A percentile compares a stretch with the other conserved stretches of the same genome.
Conservation (phyloP, 2,113 vertebrate genomes). For the Ceyx cyanopectus region DNA sequence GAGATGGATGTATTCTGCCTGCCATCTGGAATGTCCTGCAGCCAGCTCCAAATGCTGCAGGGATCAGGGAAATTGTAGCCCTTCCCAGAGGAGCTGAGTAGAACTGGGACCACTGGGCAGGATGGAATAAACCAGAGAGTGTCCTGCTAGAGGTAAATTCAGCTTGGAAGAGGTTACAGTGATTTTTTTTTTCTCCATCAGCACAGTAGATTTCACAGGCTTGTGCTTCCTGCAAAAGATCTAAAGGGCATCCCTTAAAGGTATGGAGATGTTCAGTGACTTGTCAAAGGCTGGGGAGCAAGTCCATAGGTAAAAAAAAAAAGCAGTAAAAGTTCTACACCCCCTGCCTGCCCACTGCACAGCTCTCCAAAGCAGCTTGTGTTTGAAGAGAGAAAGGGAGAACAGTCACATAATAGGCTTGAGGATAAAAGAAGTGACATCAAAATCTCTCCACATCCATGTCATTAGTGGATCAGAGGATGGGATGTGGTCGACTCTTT, state of each 20-base stretch:
- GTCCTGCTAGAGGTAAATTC: neutral
- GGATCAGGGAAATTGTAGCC: neutral
- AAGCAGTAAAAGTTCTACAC: neutral
- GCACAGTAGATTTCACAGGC: neutral
- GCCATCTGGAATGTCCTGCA: constrained; percentile 58
- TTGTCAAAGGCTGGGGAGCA: neutral
- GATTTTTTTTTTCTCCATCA: neutral
- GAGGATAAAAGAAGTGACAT: constrained; percentile 59
- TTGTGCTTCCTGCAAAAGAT: neutral
- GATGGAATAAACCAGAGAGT: neutral
- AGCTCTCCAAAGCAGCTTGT: neutral
- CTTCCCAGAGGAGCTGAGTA: neutral
- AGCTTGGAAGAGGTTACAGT: neutral
- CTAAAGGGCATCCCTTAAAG: neutral
- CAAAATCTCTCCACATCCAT: constrained; percentile 53
- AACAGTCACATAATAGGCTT: constrained; percentile 31
- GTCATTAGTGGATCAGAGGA: constrained; percentile 49
- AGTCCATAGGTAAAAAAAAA: neutral
- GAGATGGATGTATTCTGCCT: constrained; percentile 54
- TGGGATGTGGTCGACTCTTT: neutral
- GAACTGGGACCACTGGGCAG: neutral
- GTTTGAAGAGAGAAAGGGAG: constrained; percentile 13
- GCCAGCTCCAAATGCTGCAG: constrained; percentile 3
- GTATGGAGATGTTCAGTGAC: neutral
- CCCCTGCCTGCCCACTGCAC: neutral